phyloP scores from a whole-genome alignment of 1,140 invertebrate species.

The Leguminivora glycinivorella region DNA sequence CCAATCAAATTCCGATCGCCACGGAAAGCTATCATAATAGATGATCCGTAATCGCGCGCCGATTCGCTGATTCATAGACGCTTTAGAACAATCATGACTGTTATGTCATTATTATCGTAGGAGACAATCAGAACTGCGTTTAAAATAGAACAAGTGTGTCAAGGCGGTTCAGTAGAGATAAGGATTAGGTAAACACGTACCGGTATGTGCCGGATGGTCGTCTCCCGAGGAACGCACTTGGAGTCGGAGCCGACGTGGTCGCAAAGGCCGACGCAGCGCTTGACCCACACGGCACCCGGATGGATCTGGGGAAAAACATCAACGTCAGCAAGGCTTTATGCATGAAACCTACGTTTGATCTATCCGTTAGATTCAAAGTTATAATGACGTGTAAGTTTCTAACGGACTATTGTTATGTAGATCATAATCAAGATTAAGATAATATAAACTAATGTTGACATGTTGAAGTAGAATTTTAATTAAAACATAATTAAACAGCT shows the following conservation, averaged over 20 bases:
- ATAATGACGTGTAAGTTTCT: too few relatives aligned
- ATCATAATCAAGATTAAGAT: too few relatives aligned
- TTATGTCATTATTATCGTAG: slow-evolving; percentile 63
- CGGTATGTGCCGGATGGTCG: slow-evolving; percentile 52
- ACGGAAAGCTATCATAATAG: not conserved
- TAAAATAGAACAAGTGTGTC: slow-evolving; percentile 54
- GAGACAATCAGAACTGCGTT: slow-evolving; percentile 49
- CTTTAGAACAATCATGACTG: slow-evolving; percentile 22
- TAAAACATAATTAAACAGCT: too few relatives aligned
- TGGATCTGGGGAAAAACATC: slow-evolving; percentile 69
- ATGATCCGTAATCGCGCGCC: slow-evolving; percentile 11
- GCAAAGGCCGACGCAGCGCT: slow-evolving; percentile 75
- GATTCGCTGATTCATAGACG: slow-evolving; percentile 18
- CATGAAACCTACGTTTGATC: too few relatives aligned
- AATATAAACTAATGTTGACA: too few relatives aligned
- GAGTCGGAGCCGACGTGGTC: slow-evolving; percentile 52
- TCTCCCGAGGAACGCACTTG: slow-evolving; percentile 55
- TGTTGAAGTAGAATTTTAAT: too few relatives aligned
- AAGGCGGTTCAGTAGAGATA: slow-evolving; percentile 54
- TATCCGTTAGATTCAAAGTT: too few relatives aligned
- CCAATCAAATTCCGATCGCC: slow-evolving; percentile 15
- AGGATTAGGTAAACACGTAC: slow-evolving; percentile 47
- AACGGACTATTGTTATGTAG: too few relatives aligned
- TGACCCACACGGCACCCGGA: slow-evolving; percentile 73
- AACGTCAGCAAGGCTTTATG: slow-evolving; percentile 47